Conservation (phyloP, 2,113 vertebrate genomes). For the Megatriorchis doriae region DNA sequence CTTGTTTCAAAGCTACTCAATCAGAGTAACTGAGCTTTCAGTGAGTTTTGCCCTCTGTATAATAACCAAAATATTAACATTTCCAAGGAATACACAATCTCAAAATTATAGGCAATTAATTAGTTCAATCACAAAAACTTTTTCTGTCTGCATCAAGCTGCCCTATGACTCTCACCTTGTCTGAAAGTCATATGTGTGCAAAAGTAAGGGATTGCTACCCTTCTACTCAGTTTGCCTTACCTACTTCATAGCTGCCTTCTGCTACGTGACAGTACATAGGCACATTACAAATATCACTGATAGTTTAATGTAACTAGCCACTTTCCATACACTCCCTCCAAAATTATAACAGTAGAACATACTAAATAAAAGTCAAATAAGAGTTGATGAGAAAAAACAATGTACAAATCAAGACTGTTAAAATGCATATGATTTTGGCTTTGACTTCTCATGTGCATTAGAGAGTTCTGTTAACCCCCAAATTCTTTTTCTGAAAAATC, state of each 20-base stretch:
- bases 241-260: background rate
- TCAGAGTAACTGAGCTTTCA: rapidly evolving
- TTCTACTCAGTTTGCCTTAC: background rate
- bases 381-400: background rate
- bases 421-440: background rate
- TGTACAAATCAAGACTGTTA: background rate
- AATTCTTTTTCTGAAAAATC: background rate
- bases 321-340: background rate
- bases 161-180: background rate
- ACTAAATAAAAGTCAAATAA: background rate
- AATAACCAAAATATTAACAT: background rate
- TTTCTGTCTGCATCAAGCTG: background rate
- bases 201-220: background rate
- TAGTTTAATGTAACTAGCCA: too few species aligned
- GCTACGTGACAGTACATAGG: background rate
- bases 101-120: background rate
- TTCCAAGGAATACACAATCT: background rate
- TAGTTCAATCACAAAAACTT: background rate
- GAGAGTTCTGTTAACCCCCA: background rate
- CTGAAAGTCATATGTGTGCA: background rate
- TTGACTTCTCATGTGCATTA: background rate
- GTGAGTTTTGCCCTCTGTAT: background rate
- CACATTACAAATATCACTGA: background rate
- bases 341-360: background rate
- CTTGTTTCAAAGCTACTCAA: background rate